Conservation (phyloP, 2,797 vertebrate genomes). For the Triplophysa bombifrons region DNA sequence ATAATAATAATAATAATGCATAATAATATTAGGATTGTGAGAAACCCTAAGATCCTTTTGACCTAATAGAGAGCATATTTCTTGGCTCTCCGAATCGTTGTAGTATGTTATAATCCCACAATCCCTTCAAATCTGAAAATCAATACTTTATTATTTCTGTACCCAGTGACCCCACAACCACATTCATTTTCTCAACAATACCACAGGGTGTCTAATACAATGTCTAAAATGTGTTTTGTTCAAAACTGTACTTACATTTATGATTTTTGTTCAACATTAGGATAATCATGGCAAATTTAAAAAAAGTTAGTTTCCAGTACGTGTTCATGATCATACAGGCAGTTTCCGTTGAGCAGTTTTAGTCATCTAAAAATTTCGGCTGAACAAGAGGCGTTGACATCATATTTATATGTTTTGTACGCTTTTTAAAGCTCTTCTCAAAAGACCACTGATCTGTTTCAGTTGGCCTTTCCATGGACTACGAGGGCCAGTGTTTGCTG, state of each 20-base stretch:
- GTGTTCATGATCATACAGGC: no score
- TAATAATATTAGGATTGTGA: no score
- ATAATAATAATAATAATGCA: no score
- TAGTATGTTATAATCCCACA: conserved; percentile 41
- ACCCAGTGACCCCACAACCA: conserved; percentile 9
- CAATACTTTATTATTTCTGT: conserved; percentile 43
- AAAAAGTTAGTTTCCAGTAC: no score
- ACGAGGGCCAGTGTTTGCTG: neutral
- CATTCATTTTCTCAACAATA: neutral
- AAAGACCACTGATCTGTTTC: neutral
- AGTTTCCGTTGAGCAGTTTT: no score
- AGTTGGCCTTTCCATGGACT: neutral
- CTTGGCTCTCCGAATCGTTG: conserved; percentile 56
- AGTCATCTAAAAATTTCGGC: neutral
- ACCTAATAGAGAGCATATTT: neutral
- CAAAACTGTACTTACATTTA: no score
- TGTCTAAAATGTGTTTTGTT: neutral
- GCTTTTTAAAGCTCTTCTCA: neutral
- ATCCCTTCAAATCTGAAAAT: conserved; percentile 29
- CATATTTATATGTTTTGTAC: neutral
- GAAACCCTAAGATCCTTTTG: neutral
- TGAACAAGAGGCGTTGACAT: neutral
- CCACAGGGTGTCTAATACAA: neutral
- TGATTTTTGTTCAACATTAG: no score
- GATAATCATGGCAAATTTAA: no score